Evolutionary conservation across 2,113 vertebrate species (phyloP), one percentile per base, ranked within the genome.

Genomic region (Limnothrissa miodon): DNA sequence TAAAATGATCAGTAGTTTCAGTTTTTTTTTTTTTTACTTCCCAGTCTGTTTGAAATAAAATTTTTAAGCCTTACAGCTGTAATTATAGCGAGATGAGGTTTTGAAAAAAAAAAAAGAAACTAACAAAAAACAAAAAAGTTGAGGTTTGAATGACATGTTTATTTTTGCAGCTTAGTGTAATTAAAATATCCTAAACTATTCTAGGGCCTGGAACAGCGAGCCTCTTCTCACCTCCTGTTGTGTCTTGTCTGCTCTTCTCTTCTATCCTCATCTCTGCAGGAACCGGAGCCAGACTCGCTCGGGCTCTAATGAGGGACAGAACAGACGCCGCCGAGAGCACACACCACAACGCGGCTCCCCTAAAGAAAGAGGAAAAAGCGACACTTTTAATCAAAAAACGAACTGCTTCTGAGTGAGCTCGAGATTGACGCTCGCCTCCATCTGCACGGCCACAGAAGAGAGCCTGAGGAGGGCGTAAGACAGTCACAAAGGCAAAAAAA

Each of bases 71-170:
- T 74, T 17, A 74, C 2, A 74, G 33, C 5, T 5, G 13, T 2
- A 74, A 17, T 36, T 29, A 74, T 36, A 74, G 10, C 1, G 13
- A 33, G 66, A 74, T 17, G 29, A 17, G 13, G 1, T 17, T 29
- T 29, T 10, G 15, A 23, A 17, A 29, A 74, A 7, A 56, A 19
- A 17, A 56, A 17, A 23, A 56, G 66, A 74, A 33, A 33, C 10
- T 74, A 13, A 17, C 25, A 15, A n/a, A n/a, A n/a, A n/a, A n/a
- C n/a, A n/a, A n/a, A n/a, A n/a, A n/a, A n/a, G n/a, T n/a, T n/a
- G n/a, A n/a, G n/a, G n/a, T n/a, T n/a, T n/a, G n/a, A n/a, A 33
- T 33, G 33, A 74, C 66, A 74, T 36, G 66, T 74, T 74, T 74
- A 74, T 74, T 36, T 29, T 74, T 11, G 66, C 8, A 15, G 66